Base-by-base conservation (phyloP, 1,140 invertebrate species). In the Drosophila sechellia region DNA sequence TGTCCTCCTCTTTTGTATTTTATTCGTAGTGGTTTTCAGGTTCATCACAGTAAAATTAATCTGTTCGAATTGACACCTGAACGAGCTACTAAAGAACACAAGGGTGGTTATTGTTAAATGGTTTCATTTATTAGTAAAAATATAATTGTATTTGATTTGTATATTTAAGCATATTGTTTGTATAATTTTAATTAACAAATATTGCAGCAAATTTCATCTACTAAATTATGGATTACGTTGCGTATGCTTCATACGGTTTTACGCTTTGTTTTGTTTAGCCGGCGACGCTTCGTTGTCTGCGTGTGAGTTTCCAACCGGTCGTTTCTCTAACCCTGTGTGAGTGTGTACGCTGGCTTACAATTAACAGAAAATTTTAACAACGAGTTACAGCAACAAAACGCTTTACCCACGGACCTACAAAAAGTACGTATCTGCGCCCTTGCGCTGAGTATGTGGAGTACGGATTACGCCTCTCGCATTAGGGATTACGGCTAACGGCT, bases 101-200 rank as follows among this genome's bases (percentile, higher is more conserved):
- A 10, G 5, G 27, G 12, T 3, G 0, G 13, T 48, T 10, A 45
- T 70, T 71, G 55, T 54, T 70, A 46, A 60, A 27, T 80, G 43
- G 27, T 66, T 81, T 60, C 35, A 53, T 83, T 83, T 89, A 83
- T 83, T 87, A 71, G 54, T 89, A 83, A 89, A 87, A 86, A 85
- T 86, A 81, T 86, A 81, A 71, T 70, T 81, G 57, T 48, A 42
- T 76, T 86, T 80, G 85, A 77, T 89, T 89, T 83, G 75, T 64
- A 87, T 87, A 89, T 58, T 81, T 84, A 52, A 81, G 63, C 59
- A 77, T 61, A 77, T 73, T 72, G 81, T 60, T 79, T 89, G 79
- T 89, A 89, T 77, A 89, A 78, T 89, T 89, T 79, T 79, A 83
- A 83, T 89, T 89, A 89, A 89, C 77, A 89, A 86, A 89, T 89